These are phyloP conservation scores for Catharus ustulatus DNA, from an alignment of 2,797 vertebrate genomes.

Conservation along the genomic window DNA sequence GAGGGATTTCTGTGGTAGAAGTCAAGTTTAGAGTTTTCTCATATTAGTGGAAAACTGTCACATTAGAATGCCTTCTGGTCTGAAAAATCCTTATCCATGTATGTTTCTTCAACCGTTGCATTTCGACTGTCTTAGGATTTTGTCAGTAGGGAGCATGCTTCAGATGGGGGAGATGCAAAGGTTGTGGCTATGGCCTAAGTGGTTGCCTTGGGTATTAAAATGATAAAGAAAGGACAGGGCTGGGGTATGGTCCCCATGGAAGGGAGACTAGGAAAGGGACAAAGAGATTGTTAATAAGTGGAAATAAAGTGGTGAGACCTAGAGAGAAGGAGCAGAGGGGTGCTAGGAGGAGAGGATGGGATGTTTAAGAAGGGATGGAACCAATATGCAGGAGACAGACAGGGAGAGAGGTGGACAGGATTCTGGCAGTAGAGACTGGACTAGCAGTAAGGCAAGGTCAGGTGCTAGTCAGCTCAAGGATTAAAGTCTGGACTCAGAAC, in stretches of 20 bases:
- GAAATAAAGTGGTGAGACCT: not conserved
- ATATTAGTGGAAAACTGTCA: not conserved
- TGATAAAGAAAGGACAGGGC: not conserved
- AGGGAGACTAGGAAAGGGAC: not conserved
- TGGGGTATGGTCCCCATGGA: not conserved
- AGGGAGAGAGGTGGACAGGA: not conserved
- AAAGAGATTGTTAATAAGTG: not conserved
- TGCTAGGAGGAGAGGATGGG: not conserved
- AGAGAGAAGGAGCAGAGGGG: not conserved
- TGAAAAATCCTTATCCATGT: not conserved
- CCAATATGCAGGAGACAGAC: too few relatives aligned
- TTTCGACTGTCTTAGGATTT: not conserved
- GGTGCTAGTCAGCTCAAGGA: not conserved
- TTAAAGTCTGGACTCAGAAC: not conserved
- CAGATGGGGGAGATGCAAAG: accelerated
- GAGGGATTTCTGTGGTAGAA: not conserved
- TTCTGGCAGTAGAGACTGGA: not conserved
- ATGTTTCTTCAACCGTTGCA: not conserved
- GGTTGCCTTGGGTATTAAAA: not conserved
- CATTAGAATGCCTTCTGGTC: not conserved
- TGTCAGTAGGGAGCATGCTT: not conserved
- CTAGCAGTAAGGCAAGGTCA: not conserved
- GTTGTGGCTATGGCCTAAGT: not conserved
- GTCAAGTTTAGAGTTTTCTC: not conserved
- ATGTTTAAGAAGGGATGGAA: not conserved